These are phyloP conservation scores for Scaptomyza pallida DNA, from an alignment of 1,140 invertebrate genomes.

Conservation along the genomic window DNA sequence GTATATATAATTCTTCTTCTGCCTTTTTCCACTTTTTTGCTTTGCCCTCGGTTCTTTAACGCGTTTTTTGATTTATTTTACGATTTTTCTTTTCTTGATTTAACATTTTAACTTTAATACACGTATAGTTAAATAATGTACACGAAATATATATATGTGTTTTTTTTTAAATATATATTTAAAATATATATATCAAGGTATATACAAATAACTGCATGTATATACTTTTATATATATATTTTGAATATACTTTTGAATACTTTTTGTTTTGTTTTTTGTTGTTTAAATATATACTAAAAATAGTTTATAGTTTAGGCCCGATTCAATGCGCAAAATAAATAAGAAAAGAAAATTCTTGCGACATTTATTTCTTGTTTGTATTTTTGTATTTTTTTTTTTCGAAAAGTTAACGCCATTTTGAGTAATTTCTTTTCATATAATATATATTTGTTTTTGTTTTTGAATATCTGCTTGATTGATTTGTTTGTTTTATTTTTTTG, in stretches of 20 bases:
- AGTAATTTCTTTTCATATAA: slow-evolving; percentile 24
- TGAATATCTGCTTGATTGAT: slow-evolving; percentile 49
- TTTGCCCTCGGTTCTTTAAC: slow-evolving; percentile 8
- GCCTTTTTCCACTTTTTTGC: slow-evolving; percentile 20
- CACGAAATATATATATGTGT: slow-evolving; percentile 74
- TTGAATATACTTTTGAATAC: slow-evolving; percentile 30
- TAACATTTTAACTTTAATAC: slow-evolving; percentile 75
- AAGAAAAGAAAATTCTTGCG: slow-evolving; percentile 27
- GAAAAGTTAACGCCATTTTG: slow-evolving; percentile 43
- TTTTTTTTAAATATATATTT: slow-evolving; percentile 56
- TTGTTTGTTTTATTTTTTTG: slow-evolving; percentile 14
- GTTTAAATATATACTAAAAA: slow-evolving; percentile 41
- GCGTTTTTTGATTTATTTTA: slow-evolving; percentile 31
- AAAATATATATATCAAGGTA: slow-evolving; percentile 62
- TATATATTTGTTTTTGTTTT: slow-evolving; percentile 30
- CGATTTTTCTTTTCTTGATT: slow-evolving; percentile 30
- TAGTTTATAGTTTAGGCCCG: slow-evolving; percentile 46
- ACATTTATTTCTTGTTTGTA: slow-evolving; percentile 19
- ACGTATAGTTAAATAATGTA: slow-evolving; percentile 81
- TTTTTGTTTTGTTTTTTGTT: too few relatives aligned
- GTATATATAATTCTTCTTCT: slow-evolving; percentile 74
- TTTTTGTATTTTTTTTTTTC: slow-evolving; percentile 30
- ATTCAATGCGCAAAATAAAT: slow-evolving; percentile 45
- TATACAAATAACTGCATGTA: slow-evolving; percentile 55
- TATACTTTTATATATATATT: slow-evolving; percentile 41